These are phyloP conservation scores for Labeo calbasu DNA, from an alignment of 2,797 vertebrate genomes.

Conservation along the genomic window DNA sequence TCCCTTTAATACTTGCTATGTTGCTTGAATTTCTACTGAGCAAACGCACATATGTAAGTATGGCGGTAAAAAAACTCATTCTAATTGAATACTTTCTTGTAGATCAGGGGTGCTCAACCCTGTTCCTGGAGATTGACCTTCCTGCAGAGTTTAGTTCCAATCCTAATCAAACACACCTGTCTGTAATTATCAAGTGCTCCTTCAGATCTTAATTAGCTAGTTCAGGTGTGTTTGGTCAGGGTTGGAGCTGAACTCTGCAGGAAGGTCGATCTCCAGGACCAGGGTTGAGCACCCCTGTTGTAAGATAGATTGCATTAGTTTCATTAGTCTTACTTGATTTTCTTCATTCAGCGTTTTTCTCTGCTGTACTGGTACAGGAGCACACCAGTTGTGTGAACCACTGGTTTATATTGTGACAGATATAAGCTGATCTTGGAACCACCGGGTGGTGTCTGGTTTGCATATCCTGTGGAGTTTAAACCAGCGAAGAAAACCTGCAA, in stretches of 20 bases:
- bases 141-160: no score
- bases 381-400: not conserved
- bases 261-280: no score
- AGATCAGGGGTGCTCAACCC: no score
- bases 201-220: no score
- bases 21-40: not conserved
- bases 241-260: no score
- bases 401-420: conserved; percentile 25
- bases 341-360: not conserved
- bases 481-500: conserved; percentile 18
- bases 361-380: not conserved
- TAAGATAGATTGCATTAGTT: not conserved
- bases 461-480: not conserved
- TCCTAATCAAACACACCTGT: no score
- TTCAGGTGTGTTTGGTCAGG: no score
- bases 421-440: conserved; percentile 24
- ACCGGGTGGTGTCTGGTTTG: conserved; percentile 26
- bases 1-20: not conserved
- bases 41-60: not conserved
- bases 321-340: not conserved
- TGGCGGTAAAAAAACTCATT: not conserved
- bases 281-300: no score
- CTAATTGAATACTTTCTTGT: not conserved
- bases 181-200: no score
- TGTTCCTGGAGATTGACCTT: no score